Evolutionary conservation across 1,140 invertebrate genomes (phyloP).

Genomic region (Drosophila parvula): DNA sequence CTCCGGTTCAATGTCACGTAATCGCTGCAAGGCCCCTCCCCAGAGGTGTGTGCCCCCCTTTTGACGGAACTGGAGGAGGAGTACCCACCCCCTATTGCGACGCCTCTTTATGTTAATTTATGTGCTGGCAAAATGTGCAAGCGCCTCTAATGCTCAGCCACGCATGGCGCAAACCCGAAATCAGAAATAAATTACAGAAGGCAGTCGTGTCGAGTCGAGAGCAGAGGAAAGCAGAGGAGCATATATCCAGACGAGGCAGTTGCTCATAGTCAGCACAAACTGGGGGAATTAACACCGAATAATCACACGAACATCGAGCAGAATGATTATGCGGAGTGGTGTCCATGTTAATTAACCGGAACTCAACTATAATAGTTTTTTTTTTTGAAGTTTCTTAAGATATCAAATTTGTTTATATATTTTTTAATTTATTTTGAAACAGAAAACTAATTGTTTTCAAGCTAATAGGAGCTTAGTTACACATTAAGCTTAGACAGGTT

Average conservation of each 20-base stretch:
- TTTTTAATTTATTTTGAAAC: background rate
- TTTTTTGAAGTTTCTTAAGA: background rate
- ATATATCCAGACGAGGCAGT: constrained; percentile 47
- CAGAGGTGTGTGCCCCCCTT: constrained; percentile 11
- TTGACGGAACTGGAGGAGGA: background rate
- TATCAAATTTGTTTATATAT: background rate
- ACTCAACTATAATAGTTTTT: background rate
- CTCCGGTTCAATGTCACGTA: constrained; percentile 77
- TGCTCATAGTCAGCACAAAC: constrained; percentile 65
- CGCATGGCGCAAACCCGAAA: constrained; percentile 76
- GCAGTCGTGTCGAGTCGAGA: constrained; percentile 8
- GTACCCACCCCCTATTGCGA: background rate
- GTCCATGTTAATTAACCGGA: constrained; percentile 11
- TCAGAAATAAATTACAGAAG: constrained; percentile 77
- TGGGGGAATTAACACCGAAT: constrained; percentile 35
- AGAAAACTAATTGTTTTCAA: background rate
- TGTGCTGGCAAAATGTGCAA: constrained; percentile 81
- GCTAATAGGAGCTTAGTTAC: background rate
- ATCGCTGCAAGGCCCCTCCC: constrained; percentile 64
- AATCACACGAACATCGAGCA: constrained; percentile 4
- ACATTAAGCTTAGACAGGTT: background rate
- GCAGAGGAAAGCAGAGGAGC: background rate
- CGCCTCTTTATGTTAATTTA: constrained; percentile 80
- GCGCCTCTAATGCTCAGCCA: constrained; percentile 76
- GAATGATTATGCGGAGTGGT: constrained; percentile 32